Evolutionary conservation across 2,888 invertebrate genomes (phyloP).

Genomic region (Didymodactylos carnosus): DNA sequence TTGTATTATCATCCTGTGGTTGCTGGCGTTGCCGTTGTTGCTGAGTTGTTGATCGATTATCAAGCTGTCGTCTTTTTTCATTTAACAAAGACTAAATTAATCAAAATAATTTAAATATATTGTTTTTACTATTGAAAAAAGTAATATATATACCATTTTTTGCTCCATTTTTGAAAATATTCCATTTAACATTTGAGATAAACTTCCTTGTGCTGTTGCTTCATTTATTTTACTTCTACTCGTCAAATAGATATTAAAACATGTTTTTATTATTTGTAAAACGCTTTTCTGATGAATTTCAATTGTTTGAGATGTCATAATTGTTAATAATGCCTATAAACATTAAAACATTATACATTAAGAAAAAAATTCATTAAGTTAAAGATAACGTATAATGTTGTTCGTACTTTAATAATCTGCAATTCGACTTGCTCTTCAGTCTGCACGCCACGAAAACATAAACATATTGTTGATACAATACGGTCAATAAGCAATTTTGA

Average conservation of each 20-base stretch:
- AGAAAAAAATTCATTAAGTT: no score
- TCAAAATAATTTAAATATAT: neutral
- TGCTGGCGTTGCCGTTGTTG: no score
- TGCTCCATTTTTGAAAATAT: conserved; percentile 47
- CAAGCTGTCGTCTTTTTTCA: neutral
- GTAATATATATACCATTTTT: neutral
- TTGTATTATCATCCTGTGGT: no score
- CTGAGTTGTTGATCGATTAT: neutral
- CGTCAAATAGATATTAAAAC: conserved; percentile 93
- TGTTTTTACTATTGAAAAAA: neutral
- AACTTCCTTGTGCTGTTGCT: conserved; percentile 86
- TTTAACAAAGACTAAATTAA: neutral
- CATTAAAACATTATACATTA: neutral
- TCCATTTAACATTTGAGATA: conserved; percentile 98
- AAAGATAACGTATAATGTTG: neutral
- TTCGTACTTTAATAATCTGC: conserved; percentile 63
- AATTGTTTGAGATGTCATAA: conserved; percentile 57
- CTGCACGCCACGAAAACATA: conserved; percentile 52
- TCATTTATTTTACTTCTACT: conserved; percentile 89
- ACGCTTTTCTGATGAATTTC: conserved; percentile 78
- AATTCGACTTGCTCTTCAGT: conserved; percentile 95
- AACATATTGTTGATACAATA: neutral
- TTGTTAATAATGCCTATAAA: conserved; percentile 67
- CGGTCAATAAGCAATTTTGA: neutral
- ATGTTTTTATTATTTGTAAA: conserved; percentile 67